Base-by-base conservation (phyloP, 2,888 invertebrate species). In the Spodoptera picta region DNA sequence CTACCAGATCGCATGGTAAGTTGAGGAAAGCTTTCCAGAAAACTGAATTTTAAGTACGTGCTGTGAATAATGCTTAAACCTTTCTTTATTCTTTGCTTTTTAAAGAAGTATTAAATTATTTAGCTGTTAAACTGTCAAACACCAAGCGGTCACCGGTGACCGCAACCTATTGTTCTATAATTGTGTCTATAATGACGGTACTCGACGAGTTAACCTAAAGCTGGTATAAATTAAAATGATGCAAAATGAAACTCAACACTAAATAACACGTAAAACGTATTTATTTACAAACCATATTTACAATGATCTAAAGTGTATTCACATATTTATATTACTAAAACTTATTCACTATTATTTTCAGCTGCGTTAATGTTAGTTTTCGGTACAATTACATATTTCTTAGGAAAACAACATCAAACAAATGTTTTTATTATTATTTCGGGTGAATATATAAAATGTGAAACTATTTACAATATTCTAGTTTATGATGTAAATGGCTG, bases 201-300 rank as follows among this genome's bases (percentile, higher is more conserved):
- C n/a, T n/a, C n/a, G n/a, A n/a, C n/a, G n/a, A n/a, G n/a, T n/a
- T 19, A 31, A 31, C 2, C 36, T 7, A 62, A 47, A 43, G 24
- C 2, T 12, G 1, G 27, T 49, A 19, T 24, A 31, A 36, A 4
- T 12, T 2, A n/a, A 50, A 50, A 12, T 11, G 54, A 51, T 61
- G 51, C 4, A 75, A 86, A 86, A 0, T 81, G 79, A 87, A 88
- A 87, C 75, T 48, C 60, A 66, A 66, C 44, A 27, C 67, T 69
- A 73, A 69, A 76, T 83, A 92, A 92, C 91, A 92, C 91, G 87
- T 92, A 90, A 91, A 90, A 90, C 88, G 87, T 89, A 86, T 92
- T 93, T 93, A 93, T 92, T 93, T 92, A 91, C 90, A 93, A 90
- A 90, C 85, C 86, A 36, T 88, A 90, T 90, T 87, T 87, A 91